These are phyloP conservation scores for Eulemur albifrons DNA, from an alignment of 2,797 vertebrate genomes.

Conservation along the genomic window DNA sequence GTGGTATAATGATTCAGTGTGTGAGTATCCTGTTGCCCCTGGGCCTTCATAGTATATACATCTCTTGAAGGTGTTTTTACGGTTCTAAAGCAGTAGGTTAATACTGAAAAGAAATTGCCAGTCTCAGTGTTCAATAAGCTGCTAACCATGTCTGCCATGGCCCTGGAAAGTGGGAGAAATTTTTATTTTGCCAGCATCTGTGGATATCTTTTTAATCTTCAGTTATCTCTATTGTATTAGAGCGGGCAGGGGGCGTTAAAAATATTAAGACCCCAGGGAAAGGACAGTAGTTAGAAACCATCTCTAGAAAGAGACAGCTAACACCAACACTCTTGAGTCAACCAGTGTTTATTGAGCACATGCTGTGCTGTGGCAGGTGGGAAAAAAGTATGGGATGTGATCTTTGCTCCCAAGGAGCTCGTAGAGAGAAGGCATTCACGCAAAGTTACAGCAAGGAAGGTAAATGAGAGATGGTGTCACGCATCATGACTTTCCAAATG, in stretches of 20 bases:
- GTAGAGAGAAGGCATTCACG: not conserved
- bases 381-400: not conserved
- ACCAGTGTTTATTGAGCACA: not conserved
- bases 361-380: not conserved
- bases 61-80: not conserved
- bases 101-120: slow-evolving; percentile 1
- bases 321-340: not conserved
- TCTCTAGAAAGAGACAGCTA: too few relatives aligned
- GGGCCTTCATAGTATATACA: not conserved
- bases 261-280: not conserved
- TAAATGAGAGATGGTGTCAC: not conserved
- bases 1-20: not conserved
- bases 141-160: not conserved
- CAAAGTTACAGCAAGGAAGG: not conserved
- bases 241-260: not conserved
- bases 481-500: not conserved
- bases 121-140: not conserved
- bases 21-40: not conserved
- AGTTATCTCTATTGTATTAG: not conserved
- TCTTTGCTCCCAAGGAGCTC: not conserved
- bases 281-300: not conserved
- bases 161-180: not conserved
- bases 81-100: not conserved
- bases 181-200: not conserved
- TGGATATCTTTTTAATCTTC: not conserved